Evolutionary conservation across 2,113 vertebrate genomes (phyloP).

Genomic region (Serranochromis macrocephalus): DNA sequence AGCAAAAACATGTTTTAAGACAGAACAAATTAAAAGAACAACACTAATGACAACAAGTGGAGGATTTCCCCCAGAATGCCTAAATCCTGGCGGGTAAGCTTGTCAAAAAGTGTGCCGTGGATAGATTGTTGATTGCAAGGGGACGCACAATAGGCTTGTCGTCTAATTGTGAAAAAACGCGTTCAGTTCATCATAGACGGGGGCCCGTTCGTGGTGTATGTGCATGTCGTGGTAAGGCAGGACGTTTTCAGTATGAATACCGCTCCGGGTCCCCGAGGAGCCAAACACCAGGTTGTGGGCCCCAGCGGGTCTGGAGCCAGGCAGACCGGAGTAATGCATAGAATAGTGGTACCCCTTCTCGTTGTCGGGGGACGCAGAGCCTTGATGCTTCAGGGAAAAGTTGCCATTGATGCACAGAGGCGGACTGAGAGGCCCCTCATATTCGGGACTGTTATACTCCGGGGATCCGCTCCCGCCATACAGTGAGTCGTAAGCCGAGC

Average conservation of each 20-base stretch:
- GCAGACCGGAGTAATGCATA: conserved; percentile 92
- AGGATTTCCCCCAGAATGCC: conserved; percentile 5
- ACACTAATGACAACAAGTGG: conserved; percentile 22
- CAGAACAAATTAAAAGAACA: not conserved
- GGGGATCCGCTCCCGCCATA: conserved; percentile 84
- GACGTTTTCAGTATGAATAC: conserved; percentile 87
- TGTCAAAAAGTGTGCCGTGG: conserved; percentile 3
- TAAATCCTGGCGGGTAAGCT: conserved; percentile 6
- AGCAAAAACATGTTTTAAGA: not conserved
- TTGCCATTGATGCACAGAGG: conserved; percentile 88
- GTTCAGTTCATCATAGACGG: conserved; percentile 90
- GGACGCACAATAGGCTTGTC: not conserved
- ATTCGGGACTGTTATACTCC: conserved; percentile 93
- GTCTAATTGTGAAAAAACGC: conserved; percentile 90
- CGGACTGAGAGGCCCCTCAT: conserved; percentile 85
- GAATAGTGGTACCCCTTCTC: conserved; percentile 93
- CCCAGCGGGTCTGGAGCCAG: conserved; percentile 75
- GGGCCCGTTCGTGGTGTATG: conserved; percentile 86
- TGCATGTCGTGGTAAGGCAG: conserved; percentile 92
- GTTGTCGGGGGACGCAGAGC: conserved; percentile 80
- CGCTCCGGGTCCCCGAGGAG: conserved; percentile 79
- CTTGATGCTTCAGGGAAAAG: conserved; percentile 90
- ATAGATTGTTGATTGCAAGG: conserved; percentile 41
- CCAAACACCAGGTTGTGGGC: conserved; percentile 84
- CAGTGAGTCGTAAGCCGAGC: conserved; percentile 81